These are phyloP conservation scores for Lasioglossum calceatum DNA, from an alignment of 2,888 invertebrate species.

Conservation along the genomic window DNA sequence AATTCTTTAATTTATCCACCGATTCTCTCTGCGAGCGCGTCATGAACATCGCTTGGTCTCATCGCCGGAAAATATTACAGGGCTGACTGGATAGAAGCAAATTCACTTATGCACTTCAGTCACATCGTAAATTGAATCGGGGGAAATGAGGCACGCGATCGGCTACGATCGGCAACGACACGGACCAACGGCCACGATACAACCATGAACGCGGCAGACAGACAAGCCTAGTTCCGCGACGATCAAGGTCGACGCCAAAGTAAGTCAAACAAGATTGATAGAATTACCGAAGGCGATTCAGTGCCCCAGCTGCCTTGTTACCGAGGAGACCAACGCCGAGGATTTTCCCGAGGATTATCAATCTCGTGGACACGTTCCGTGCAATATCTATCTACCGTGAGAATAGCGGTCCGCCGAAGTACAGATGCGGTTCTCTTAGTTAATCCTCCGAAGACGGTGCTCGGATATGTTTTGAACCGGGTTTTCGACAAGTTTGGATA, in stretches of 20 bases:
- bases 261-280: conserved; percentile 52
- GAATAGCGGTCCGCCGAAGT: background rate
- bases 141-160: conserved; percentile 60
- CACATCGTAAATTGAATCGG: conserved; percentile 61
- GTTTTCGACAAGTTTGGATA: background rate
- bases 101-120: conserved; percentile 61
- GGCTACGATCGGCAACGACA: conserved; percentile 8
- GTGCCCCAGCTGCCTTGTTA: background rate
- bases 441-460: conserved; percentile 6
- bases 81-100: conserved; percentile 13
- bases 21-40: background rate
- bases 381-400: background rate
- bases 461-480: background rate
- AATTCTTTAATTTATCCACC: background rate
- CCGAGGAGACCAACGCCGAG: background rate
- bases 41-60: conserved; percentile 16
- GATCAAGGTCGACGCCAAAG: conserved; percentile 48
- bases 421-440: conserved; percentile 7
- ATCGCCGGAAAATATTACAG: conserved; percentile 49
- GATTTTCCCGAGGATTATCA: conserved; percentile 7
- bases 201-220: conserved; percentile 11
- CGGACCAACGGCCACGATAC: conserved; percentile 1
- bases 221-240: background rate
- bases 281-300: conserved; percentile 34
- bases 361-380: conserved; percentile 13